These are phyloP conservation scores for Misgurnus anguillicaudatus DNA, from an alignment of 2,113 vertebrate species.

Conservation along the genomic window DNA sequence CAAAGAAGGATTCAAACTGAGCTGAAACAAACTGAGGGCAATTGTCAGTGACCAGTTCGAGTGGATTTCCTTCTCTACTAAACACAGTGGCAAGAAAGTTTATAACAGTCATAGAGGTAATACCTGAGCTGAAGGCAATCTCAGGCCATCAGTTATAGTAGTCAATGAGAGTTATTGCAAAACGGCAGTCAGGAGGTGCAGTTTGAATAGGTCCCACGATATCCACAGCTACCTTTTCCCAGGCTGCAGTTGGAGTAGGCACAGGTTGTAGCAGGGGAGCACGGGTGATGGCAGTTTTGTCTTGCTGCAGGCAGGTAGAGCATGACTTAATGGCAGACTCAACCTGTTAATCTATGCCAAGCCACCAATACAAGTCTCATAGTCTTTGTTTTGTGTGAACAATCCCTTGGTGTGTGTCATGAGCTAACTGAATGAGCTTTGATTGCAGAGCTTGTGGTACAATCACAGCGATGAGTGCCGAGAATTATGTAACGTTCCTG, in stretches of 20 bases:
- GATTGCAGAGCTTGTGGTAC: background rate
- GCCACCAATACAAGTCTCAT: slow-evolving; percentile 4
- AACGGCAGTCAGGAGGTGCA: slow-evolving; percentile 3
- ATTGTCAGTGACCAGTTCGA: too few relatives aligned
- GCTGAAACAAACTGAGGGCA: too few relatives aligned
- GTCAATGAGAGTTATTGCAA: slow-evolving; percentile 35
- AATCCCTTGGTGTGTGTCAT: background rate
- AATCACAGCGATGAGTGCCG: background rate
- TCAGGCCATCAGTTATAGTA: slow-evolving; percentile 46
- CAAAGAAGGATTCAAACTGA: too few relatives aligned
- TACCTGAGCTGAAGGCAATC: slow-evolving; percentile 43
- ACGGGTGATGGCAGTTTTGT: slow-evolving; percentile 10
- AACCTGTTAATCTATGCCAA: background rate
- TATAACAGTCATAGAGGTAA: slow-evolving; percentile 43
- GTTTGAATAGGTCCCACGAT: slow-evolving; percentile 14
- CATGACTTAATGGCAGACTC: background rate
- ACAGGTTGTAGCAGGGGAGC: background rate
- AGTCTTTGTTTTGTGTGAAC: background rate
- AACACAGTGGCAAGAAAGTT: too few relatives aligned
- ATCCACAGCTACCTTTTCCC: slow-evolving; percentile 34
- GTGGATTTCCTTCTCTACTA: too few relatives aligned
- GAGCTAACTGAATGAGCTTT: background rate
- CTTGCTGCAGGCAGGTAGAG: slow-evolving; percentile 7
- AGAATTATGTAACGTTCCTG: background rate
- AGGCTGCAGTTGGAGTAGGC: slow-evolving; percentile 7